Percentiles rank a stretch among this genome's conserved stretches.
phyloP scores from a whole-genome alignment of 2,797 vertebrate genomes.

The Babyrousa celebensis region DNA sequence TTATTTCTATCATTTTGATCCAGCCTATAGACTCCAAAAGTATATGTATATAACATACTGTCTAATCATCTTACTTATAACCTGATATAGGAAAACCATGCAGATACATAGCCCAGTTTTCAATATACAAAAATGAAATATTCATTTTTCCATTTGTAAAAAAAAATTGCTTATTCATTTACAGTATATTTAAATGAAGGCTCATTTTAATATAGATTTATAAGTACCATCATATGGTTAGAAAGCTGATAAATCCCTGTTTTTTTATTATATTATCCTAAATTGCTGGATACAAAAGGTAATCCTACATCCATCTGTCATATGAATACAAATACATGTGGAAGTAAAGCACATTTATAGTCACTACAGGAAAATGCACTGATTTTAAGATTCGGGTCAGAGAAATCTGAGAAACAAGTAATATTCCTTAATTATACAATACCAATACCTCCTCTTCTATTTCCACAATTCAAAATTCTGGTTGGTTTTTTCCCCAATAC shows the following conservation, averaged over 20 bases:
- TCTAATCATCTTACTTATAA: slow-evolving; percentile 40
- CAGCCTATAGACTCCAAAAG: slow-evolving; percentile 35
- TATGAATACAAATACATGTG: not conserved
- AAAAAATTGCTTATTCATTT: slow-evolving; percentile 13
- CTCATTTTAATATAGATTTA: not conserved
- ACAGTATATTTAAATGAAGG: not conserved
- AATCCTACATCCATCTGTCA: not conserved
- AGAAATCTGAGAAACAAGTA: not conserved
- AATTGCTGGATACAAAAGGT: not conserved
- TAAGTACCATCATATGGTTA: not conserved
- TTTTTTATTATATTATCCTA: slow-evolving; percentile 22
- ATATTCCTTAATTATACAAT: not conserved
- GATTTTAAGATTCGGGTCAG: slow-evolving; percentile 45
- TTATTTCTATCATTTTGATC: slow-evolving; percentile 67
- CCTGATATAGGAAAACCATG: not conserved
- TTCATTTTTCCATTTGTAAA: slow-evolving; percentile 34
- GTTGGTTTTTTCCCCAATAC: not conserved
- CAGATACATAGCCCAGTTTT: not conserved
- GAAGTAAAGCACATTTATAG: not conserved
- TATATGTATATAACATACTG: not conserved
- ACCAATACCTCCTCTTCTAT: not conserved
- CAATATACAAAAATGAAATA: slow-evolving; percentile 45
- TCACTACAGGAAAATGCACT: slow-evolving; percentile 25
- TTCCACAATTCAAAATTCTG: slow-evolving; percentile 36
- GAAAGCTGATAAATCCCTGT: not conserved